A percentile compares a stretch with the other conserved stretches of the same genome.
Conservation (phyloP, 2,888 invertebrate species). For the Sinodicranocentrus sp. region DNA sequence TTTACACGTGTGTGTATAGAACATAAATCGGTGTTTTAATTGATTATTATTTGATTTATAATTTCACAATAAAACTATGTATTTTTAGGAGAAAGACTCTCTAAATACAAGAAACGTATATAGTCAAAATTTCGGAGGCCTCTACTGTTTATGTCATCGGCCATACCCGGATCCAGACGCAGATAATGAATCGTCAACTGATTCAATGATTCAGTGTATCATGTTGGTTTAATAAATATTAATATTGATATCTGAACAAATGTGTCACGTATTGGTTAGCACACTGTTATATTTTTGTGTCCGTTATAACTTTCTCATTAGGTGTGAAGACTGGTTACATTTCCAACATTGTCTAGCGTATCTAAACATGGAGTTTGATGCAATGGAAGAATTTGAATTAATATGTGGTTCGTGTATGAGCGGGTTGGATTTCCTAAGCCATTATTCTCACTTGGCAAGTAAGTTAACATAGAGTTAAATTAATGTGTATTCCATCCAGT, state of each 20-base stretch:
- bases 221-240: constrained; percentile 80
- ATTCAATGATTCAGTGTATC: constrained; percentile 97
- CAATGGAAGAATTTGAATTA: constrained; percentile 86
- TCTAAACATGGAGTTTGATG: constrained; percentile 49
- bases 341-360: constrained; percentile 37
- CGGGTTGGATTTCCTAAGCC: constrained; percentile 86
- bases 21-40: too few species aligned
- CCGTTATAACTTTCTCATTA: constrained; percentile 11
- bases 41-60: too few species aligned
- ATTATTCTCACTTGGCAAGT: constrained; percentile 81
- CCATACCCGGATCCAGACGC: constrained; percentile 96
- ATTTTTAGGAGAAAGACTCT: constrained; percentile 81
- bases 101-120: constrained; percentile 87
- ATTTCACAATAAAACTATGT: too few species aligned
- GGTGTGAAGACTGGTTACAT: constrained; percentile 99
- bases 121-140: constrained; percentile 96
- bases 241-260: too few species aligned
- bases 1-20: too few species aligned
- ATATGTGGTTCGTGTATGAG: constrained; percentile 89
- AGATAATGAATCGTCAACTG: constrained; percentile 81
- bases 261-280: too few species aligned
- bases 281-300: too few species aligned
- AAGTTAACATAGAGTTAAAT: too few species aligned
- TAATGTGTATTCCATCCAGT: too few species aligned
- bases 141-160: constrained; percentile 93